Percentiles rank a stretch among this genome's conserved stretches.
These are phyloP conservation scores for Scaptomyza pallida DNA, from an alignment of 1,140 invertebrate genomes.

Conservation along the genomic window DNA sequence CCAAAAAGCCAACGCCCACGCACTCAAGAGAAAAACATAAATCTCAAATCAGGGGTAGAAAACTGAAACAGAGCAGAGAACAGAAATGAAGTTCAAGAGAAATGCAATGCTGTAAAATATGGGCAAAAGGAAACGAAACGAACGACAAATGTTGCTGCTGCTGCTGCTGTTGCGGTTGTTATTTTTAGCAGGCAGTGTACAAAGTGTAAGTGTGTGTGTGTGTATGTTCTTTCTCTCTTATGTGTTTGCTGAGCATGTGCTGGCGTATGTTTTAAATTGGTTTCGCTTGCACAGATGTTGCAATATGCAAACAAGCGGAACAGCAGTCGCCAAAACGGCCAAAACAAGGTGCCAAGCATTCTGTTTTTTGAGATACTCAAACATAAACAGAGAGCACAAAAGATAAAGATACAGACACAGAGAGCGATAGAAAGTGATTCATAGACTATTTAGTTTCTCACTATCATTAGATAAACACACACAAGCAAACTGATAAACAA, in stretches of 20 bases:
- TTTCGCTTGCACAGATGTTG: slow-evolving; percentile 77
- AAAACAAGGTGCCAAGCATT: slow-evolving; percentile 47
- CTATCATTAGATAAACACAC: slow-evolving; percentile 17
- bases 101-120: slow-evolving; percentile 4
- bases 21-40: not conserved
- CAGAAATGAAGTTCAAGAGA: slow-evolving; percentile 38
- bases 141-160: slow-evolving; percentile 32
- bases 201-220: slow-evolving; percentile 12
- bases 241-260: slow-evolving; percentile 63
- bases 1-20: slow-evolving; percentile 6
- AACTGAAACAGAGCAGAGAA: slow-evolving; percentile 18
- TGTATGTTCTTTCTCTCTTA: too few species aligned
- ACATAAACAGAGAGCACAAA: not conserved
- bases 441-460: slow-evolving; percentile 21
- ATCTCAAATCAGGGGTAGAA: not conserved
- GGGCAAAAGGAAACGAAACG: slow-evolving; percentile 7
- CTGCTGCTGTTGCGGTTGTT: slow-evolving; percentile 29
- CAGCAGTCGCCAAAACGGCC: slow-evolving; percentile 47
- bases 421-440: slow-evolving; percentile 17
- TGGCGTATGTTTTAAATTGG: slow-evolving; percentile 70
- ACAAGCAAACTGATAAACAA: slow-evolving; percentile 44
- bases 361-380: slow-evolving; percentile 1
- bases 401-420: not conserved
- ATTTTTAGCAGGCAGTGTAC: slow-evolving; percentile 48
- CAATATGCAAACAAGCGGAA: slow-evolving; percentile 76